These are phyloP conservation scores for Polymixis flavicincta DNA, from an alignment of 2,888 invertebrate species.

Conservation along the genomic window DNA sequence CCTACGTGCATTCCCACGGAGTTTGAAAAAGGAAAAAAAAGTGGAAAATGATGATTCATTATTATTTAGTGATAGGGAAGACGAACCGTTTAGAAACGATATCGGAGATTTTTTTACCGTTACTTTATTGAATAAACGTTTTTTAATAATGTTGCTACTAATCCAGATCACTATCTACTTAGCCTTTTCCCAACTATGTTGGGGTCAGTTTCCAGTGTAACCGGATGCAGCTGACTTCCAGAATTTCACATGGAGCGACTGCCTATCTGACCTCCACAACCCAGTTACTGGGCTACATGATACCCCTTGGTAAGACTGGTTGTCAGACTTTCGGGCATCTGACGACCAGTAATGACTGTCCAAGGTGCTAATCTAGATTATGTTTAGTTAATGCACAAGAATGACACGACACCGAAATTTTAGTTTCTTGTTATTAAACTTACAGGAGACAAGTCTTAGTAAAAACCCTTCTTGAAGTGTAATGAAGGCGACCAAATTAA, in stretches of 20 bases:
- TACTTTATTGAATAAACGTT: constrained; percentile 7
- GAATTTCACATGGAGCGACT: no score
- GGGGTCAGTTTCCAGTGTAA: no score
- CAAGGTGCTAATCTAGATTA: background rate
- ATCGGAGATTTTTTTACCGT: constrained; percentile 28
- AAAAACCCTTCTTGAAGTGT: no score
- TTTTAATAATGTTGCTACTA: background rate
- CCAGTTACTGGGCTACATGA: no score
- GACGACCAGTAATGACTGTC: no score
- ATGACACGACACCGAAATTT: background rate
- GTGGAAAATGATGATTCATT: constrained; percentile 69
- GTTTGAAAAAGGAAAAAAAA: constrained; percentile 59
- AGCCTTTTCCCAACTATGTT: no score
- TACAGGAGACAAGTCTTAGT: no score
- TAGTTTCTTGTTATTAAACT: background rate
- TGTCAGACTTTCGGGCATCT: no score
- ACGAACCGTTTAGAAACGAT: constrained; percentile 42
- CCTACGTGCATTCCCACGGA: constrained; percentile 68
- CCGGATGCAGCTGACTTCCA: no score
- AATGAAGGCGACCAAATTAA: no score
- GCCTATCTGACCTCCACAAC: no score
- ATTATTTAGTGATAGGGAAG: constrained; percentile 58
- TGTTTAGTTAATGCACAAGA: background rate
- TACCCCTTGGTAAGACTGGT: no score
- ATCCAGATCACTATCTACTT: background rate